phyloP scores from a whole-genome alignment of 2,113 vertebrate species.

The Sinocyclocheilus maitianheensis region DNA sequence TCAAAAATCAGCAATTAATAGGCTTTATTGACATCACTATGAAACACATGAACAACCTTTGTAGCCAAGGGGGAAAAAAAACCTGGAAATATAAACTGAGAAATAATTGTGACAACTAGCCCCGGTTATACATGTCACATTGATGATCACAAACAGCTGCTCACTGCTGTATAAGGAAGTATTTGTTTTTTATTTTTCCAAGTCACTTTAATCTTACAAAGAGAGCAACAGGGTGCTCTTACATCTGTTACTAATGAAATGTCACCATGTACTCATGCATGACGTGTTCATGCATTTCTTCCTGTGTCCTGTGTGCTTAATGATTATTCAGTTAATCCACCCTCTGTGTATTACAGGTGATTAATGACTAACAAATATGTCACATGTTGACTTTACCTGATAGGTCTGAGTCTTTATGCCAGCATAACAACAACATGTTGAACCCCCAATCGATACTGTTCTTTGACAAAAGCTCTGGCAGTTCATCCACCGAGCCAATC shows the following conservation, averaged over 20 bases:
- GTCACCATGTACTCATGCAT: not conserved
- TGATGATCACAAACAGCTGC: not conserved
- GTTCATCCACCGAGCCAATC: not conserved
- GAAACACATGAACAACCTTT: too few relatives aligned
- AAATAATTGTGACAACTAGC: not conserved
- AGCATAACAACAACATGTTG: not conserved
- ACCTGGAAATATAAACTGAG: not conserved
- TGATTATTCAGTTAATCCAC: constrained; percentile 3
- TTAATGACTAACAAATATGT: constrained; percentile 7
- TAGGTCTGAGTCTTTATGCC: not conserved
- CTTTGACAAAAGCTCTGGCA: not conserved
- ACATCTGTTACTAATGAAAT: constrained; percentile 35
- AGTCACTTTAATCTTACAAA: not conserved
- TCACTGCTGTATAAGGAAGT: not conserved
- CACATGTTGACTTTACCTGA: constrained; percentile 52
- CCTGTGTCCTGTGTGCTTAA: constrained; percentile 35
- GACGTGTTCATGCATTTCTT: constrained; percentile 5
- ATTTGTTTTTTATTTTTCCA: not conserved
- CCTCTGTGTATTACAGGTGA: constrained; percentile 1
- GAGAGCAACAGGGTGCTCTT: not conserved
- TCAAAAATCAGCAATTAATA: too few relatives aligned
- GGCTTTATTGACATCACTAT: too few relatives aligned
- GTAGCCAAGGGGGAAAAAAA: not conserved
- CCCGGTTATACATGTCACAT: not conserved
- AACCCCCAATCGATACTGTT: constrained; percentile 32